Evolutionary conservation across 2,797 vertebrate genomes (phyloP).

Genomic region (Gymnocypris eckloni): DNA sequence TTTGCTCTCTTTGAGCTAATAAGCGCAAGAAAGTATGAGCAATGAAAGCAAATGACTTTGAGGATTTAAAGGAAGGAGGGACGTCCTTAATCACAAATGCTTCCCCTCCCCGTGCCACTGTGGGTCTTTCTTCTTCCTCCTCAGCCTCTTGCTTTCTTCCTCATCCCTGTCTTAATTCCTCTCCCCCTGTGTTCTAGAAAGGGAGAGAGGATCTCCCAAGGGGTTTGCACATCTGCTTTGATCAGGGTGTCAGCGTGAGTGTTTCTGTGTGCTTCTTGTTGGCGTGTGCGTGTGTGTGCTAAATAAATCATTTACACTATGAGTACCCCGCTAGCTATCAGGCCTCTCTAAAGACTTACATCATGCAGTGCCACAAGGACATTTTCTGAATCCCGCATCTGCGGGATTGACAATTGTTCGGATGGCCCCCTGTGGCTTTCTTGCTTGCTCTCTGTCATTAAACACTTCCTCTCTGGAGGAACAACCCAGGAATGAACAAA

Average conservation of each 20-base stretch:
- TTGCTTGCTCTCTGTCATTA: constrained; percentile 54
- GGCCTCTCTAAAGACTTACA: constrained; percentile 61
- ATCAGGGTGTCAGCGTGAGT: constrained; percentile 56
- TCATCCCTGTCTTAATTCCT: constrained; percentile 51
- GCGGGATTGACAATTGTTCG: constrained; percentile 51
- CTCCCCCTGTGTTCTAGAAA: constrained; percentile 45
- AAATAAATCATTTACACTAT: constrained; percentile 56
- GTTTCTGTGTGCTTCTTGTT: constrained; percentile 38
- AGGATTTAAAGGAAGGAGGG: constrained; percentile 34
- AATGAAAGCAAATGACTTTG: constrained; percentile 36
- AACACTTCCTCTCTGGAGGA: constrained; percentile 54
- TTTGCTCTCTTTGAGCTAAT: constrained; percentile 44
- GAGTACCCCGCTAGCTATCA: constrained; percentile 60
- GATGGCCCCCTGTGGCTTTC: constrained; percentile 48
- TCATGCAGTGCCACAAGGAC: constrained; percentile 68
- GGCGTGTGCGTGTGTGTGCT: constrained; percentile 12
- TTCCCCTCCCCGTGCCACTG: constrained; percentile 30
- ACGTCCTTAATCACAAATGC: constrained; percentile 28
- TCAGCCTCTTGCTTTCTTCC: constrained; percentile 31
- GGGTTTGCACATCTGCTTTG: constrained; percentile 55
- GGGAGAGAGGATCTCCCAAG: constrained; percentile 45
- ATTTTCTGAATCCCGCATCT: constrained; percentile 32
- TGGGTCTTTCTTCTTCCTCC: constrained; percentile 35
- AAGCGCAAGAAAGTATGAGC: constrained; percentile 10
- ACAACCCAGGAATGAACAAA: constrained; percentile 48